Percentiles rank a stretch among this genome's conserved stretches.
Evolutionary conservation across 1,140 invertebrate genomes (phyloP).

Genomic region (Vanessa tameamea): DNA sequence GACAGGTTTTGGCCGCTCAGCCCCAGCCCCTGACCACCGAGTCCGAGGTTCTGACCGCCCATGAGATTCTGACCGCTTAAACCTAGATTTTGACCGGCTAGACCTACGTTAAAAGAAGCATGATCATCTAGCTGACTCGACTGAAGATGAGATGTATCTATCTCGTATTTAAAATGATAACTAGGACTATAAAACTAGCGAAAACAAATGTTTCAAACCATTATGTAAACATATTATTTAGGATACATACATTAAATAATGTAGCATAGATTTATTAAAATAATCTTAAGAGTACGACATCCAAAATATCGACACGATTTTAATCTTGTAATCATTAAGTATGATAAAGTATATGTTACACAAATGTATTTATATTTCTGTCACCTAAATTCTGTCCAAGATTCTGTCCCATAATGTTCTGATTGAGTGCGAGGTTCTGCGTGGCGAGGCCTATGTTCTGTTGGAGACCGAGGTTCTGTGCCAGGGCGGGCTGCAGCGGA

Average conservation of each 20-base stretch:
- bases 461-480: constrained; percentile 50
- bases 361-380: background rate
- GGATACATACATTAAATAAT: no score
- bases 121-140: no score
- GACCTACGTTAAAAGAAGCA: constrained; percentile 42
- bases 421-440: constrained; percentile 62
- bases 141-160: no score
- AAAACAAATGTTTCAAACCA: background rate
- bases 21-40: constrained; percentile 44
- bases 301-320: no score
- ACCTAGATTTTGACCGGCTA: constrained; percentile 63
- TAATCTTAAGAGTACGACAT: no score
- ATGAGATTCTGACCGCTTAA: constrained; percentile 65
- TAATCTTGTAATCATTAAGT: background rate
- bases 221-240: no score
- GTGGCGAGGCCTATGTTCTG: constrained; percentile 55
- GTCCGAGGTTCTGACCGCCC: constrained; percentile 50
- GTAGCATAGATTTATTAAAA: no score
- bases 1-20: constrained; percentile 54
- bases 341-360: background rate
- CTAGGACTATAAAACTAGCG: background rate
- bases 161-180: background rate
- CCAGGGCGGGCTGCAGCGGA: constrained; percentile 41
- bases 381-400: constrained; percentile 64
- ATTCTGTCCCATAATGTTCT: constrained; percentile 69